Conservation (phyloP, 2,797 vertebrate genomes). For the Epinephelus awoara region DNA sequence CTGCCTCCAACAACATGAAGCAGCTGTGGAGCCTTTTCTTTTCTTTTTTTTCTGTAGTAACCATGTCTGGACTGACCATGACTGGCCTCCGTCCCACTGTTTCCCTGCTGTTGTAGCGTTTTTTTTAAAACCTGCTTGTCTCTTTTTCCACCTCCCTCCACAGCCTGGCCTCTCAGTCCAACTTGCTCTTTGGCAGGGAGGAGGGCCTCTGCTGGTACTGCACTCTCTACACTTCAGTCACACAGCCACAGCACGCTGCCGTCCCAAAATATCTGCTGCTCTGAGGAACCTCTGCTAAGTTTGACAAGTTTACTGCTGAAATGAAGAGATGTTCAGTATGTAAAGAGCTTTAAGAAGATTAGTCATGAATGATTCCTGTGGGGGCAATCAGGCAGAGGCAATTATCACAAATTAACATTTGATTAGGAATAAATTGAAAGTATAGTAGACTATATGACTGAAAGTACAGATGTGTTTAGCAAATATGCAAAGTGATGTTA, state of each 20-base stretch:
- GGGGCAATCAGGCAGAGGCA: neutral
- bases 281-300: slow-evolving; percentile 6
- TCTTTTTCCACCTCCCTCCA: slow-evolving; percentile 73
- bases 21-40: slow-evolving; percentile 40
- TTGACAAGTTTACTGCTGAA: neutral
- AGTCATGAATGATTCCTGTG: neutral
- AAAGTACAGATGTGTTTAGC: too few relatives aligned
- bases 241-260: slow-evolving; percentile 39
- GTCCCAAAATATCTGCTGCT: slow-evolving; percentile 63
- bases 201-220: slow-evolving; percentile 86
- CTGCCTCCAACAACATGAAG: slow-evolving; percentile 39
- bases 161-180: slow-evolving; percentile 87
- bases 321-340: neutral
- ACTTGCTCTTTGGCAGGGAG: slow-evolving; percentile 87
- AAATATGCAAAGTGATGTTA: too few relatives aligned
- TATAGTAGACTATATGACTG: too few relatives aligned
- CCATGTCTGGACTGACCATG: slow-evolving; percentile 24
- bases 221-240: slow-evolving; percentile 67
- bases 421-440: too few relatives aligned
- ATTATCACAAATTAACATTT: too few relatives aligned
- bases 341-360: too few relatives aligned
- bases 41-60: too few relatives aligned
- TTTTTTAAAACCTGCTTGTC: slow-evolving; percentile 70
- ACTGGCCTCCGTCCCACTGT: slow-evolving; percentile 45
- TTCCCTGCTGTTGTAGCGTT: slow-evolving; percentile 58